Evolutionary conservation across 2,113 vertebrate species (phyloP).

Genomic region (Halichoeres trimaculatus): DNA sequence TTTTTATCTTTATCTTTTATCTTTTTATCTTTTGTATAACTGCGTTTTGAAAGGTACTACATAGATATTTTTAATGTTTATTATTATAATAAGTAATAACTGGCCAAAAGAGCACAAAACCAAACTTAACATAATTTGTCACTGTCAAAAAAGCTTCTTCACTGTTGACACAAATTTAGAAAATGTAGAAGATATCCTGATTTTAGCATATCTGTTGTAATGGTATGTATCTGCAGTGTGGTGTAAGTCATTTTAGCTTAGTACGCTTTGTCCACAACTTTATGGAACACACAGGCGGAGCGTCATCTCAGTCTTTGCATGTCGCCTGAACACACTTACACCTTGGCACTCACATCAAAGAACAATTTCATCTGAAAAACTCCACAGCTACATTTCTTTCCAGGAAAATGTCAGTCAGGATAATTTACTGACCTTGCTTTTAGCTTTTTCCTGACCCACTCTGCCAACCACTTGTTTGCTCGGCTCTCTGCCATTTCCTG

Average conservation of each 20-base stretch:
- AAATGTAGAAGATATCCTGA: too few relatives aligned
- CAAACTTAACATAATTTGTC: too few relatives aligned
- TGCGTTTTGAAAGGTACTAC: too few relatives aligned
- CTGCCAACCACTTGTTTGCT: neutral
- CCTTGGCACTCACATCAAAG: neutral
- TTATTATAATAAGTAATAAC: too few relatives aligned
- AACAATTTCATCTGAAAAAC: slow-evolving; percentile 4
- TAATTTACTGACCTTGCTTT: neutral
- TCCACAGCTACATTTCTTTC: neutral
- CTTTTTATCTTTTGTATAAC: too few relatives aligned
- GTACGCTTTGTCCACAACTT: neutral
- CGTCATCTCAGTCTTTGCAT: neutral
- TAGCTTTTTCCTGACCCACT: slow-evolving; percentile 7
- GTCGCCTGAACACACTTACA: neutral
- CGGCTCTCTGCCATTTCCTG: slow-evolving; percentile 6
- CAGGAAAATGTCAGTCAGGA: neutral
- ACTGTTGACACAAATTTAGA: too few relatives aligned
- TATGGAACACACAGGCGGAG: neutral
- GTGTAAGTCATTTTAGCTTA: neutral
- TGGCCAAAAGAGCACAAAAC: too few relatives aligned
- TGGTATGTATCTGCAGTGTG: neutral
- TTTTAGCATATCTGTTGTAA: too few relatives aligned
- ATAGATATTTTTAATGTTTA: too few relatives aligned
- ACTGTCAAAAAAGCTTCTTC: too few relatives aligned
- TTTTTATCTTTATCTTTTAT: too few relatives aligned